Conservation (phyloP, 2,797 vertebrate genomes). For the Anguilla anguilla region DNA sequence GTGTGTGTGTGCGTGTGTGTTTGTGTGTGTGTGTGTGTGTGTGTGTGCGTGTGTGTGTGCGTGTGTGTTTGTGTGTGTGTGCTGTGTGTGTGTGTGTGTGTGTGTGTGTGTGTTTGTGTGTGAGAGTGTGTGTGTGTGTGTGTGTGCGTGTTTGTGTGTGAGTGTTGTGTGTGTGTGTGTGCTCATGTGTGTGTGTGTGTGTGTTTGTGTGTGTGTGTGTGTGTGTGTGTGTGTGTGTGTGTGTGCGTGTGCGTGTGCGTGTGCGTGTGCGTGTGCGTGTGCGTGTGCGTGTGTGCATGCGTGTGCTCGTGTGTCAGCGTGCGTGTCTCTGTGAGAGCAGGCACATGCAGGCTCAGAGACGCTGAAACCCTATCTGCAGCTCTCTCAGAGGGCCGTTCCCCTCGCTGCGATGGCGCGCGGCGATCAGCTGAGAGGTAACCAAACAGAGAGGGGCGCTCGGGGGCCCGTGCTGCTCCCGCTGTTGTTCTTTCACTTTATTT, state of each 20-base stretch:
- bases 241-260: conserved; percentile 41
- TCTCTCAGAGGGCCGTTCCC: conserved; percentile 79
- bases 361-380: conserved; percentile 90
- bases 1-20: conserved; percentile 55
- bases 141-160: conserved; percentile 35
- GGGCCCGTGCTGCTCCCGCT: conserved; percentile 54
- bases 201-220: background rate
- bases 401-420: conserved; percentile 76
- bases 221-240: background rate
- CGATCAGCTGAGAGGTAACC: conserved; percentile 68
- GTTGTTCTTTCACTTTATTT: conserved; percentile 57
- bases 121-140: background rate
- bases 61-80: background rate
- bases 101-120: background rate
- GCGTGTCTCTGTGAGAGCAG: conserved; percentile 65
- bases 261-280: conserved; percentile 44
- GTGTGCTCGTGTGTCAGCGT: background rate
- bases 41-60: conserved; percentile 35
- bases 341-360: conserved; percentile 68
- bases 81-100: background rate
- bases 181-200: conserved; percentile 64
- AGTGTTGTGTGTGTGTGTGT: conserved; percentile 45
- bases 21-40: conserved; percentile 43
- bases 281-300: conserved; percentile 39
- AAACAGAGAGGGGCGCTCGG: conserved; percentile 56